Evolutionary conservation across 2,113 vertebrate genomes (phyloP).

Genomic region (Myodes glareolus): DNA sequence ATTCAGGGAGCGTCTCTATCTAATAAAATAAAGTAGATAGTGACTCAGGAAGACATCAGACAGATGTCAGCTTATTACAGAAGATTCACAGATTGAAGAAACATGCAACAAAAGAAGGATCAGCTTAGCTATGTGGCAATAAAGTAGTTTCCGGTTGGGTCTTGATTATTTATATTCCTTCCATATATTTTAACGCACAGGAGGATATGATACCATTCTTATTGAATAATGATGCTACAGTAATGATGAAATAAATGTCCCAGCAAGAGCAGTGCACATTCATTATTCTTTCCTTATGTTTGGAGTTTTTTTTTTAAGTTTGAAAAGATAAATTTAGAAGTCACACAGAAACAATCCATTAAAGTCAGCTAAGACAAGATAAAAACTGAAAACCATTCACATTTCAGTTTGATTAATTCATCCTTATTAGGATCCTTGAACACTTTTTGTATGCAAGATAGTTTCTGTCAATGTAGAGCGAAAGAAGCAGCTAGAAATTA

Average conservation of each 20-base stretch:
- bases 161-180: neutral
- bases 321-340: neutral
- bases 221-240: neutral
- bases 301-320: neutral
- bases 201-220: neutral
- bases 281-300: neutral
- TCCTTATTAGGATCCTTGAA: neutral
- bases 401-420: neutral
- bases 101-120: neutral
- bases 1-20: neutral
- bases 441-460: neutral
- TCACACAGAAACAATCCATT: neutral
- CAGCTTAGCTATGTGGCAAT: neutral
- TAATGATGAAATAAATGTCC: neutral
- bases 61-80: neutral
- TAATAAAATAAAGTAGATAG: neutral
- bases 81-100: neutral
- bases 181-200: neutral
- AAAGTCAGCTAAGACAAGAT: neutral
- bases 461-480: neutral
- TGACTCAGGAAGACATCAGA: neutral
- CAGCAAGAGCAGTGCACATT: neutral
- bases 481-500: neutral
- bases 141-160: neutral
- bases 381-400: neutral